Evolutionary conservation across 2,888 invertebrate species (phyloP).

Genomic region (Pristionchus arcanus): DNA sequence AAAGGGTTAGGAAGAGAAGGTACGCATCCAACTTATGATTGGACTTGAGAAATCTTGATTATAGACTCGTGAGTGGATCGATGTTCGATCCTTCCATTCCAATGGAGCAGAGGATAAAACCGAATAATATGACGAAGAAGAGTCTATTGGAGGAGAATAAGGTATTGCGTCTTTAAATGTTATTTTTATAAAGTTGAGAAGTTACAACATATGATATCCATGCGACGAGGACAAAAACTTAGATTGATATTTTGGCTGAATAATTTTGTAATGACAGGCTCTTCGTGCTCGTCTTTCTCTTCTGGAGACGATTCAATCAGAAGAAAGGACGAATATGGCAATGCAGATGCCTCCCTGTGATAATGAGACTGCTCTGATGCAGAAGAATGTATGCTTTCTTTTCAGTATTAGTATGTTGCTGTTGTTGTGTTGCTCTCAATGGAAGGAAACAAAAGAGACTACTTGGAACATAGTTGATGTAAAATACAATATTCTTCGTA

Average conservation of each 20-base stretch:
- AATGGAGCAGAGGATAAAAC: background rate
- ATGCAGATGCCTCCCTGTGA: constrained; percentile 9
- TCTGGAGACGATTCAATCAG: background rate
- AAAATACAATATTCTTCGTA: background rate
- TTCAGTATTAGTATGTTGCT: background rate
- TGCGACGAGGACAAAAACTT: background rate
- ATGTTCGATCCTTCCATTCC: background rate
- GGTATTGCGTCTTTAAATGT: background rate
- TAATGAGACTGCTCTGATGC: background rate
- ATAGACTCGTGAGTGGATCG: background rate
- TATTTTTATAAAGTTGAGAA: too few relatives aligned
- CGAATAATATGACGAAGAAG: background rate
- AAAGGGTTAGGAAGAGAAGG: background rate
- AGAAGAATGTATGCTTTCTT: constrained; percentile 27
- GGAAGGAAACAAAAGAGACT: too few relatives aligned
- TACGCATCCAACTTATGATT: background rate
- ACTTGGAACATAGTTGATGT: background rate
- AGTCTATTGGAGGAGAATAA: background rate
- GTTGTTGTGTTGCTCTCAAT: background rate
- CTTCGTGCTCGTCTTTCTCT: constrained; percentile 11
- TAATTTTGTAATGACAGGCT: background rate
- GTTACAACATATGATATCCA: too few relatives aligned
- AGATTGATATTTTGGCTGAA: background rate
- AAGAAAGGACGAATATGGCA: background rate
- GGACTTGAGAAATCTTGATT: background rate